These are phyloP conservation scores for Papilio helenus DNA, from an alignment of 1,140 invertebrate genomes.

Conservation along the genomic window DNA sequence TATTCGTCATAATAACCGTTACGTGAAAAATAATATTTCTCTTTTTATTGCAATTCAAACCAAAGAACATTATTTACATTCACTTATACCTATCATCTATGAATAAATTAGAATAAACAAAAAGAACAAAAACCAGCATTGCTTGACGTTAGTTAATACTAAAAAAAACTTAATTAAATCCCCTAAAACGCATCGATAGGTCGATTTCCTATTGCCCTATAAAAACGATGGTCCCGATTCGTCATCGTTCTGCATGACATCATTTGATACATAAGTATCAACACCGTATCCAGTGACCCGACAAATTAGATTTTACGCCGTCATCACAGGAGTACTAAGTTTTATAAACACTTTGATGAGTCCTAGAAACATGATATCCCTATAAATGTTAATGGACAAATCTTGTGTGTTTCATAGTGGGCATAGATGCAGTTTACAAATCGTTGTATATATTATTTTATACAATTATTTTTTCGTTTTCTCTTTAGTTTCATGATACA, in stretches of 20 bases:
- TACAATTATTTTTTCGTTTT: no score
- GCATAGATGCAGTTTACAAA: no score
- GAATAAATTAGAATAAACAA: neutral
- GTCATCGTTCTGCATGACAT: constrained; percentile 55
- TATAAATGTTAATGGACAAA: neutral
- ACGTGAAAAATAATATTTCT: neutral
- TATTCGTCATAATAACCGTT: no score
- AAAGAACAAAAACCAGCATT: neutral
- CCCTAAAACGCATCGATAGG: constrained; percentile 46
- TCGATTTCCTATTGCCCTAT: constrained; percentile 53
- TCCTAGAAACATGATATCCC: constrained; percentile 41
- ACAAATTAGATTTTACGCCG: constrained; percentile 64
- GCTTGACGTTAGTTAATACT: neutral
- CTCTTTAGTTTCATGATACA: no score
- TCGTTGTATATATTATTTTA: no score
- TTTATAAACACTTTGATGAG: constrained; percentile 43
- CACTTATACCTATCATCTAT: neutral
- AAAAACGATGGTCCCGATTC: constrained; percentile 56
- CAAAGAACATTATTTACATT: neutral
- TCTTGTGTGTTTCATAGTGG: neutral
- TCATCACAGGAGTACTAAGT: constrained; percentile 46
- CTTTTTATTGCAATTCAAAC: neutral
- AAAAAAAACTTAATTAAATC: constrained; percentile 54
- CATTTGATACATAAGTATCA: constrained; percentile 52
- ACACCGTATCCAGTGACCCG: constrained; percentile 64